A percentile compares a stretch with the other conserved stretches of the same genome.
Evolutionary conservation across 2,113 vertebrate genomes (phyloP).

Genomic region (Prionailurus viverrinus): DNA sequence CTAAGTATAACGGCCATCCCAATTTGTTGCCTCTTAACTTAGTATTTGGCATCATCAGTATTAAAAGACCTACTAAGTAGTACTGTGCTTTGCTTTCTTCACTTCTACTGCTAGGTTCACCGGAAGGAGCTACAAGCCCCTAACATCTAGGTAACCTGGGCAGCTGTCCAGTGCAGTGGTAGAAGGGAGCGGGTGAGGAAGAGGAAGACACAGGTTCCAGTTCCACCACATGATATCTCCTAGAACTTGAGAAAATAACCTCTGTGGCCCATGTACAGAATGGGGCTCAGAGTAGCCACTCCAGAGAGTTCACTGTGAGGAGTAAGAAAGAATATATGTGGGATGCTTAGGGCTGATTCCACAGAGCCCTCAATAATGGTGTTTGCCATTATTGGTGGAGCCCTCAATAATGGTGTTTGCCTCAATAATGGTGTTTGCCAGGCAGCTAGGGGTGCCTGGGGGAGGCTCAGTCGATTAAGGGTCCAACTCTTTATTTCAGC

Average conservation of each 20-base stretch:
- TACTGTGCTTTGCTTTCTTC: constrained; percentile 27
- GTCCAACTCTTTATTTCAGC: no score
- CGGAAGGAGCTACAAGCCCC: constrained; percentile 42
- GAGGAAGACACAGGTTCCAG: neutral
- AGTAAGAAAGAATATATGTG: neutral
- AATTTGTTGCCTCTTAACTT: constrained; percentile 35
- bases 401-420: neutral
- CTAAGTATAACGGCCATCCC: neutral
- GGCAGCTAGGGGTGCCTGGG: no score
- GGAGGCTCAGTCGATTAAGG: no score
- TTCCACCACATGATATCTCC: constrained; percentile 35
- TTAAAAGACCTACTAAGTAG: constrained; percentile 1
- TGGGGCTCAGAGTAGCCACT: neutral
- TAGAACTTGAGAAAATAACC: constrained; percentile 3
- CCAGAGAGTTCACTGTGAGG: neutral
- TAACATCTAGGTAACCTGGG: neutral
- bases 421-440: neutral
- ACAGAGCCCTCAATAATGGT: constrained; percentile 32
- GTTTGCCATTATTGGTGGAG: neutral
- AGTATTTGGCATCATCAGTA: neutral
- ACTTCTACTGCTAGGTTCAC: neutral
- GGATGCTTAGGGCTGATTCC: neutral
- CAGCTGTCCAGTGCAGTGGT: neutral
- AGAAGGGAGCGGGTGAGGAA: neutral
- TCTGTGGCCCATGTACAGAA: constrained; percentile 28